Base-by-base conservation (phyloP, 2,888 invertebrate genomes). In the Trachelus iudaicus region DNA sequence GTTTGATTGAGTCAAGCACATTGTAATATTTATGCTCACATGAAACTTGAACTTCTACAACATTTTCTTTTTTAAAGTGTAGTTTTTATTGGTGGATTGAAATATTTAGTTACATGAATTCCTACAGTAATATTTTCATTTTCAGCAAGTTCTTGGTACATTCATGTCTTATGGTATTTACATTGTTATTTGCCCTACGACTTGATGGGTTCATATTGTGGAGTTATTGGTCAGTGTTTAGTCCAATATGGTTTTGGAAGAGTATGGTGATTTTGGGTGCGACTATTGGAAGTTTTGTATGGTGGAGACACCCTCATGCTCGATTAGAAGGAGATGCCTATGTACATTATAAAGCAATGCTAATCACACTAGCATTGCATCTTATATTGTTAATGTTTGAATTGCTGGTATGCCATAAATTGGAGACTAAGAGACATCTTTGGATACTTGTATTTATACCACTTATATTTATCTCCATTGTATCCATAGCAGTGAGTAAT, bases 241-340 rank as follows among this genome's bases (percentile, higher is more conserved):
- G 96, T 33, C 99, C 99, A 76, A 95, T 99, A 89, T 99, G 98
- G 98, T 95, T 98, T 85, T 99, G 99, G 98, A 99, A 99, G 91
- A 94, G 95, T 81, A 94, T 98, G 90, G 98, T 98, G 30, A 95
- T 99, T 69, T 89, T 95, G 77, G 99, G 99, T 79, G 98, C 98
- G 71, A 94, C 96, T 74, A 94, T 98, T 79, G 99, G 99, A 76
- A 97, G 97, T 85, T 96, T 97, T 89, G 96, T 98, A 31, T 99
- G 99, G 98, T 98, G 98, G 95, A 94, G 96, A 87, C 97, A 98
- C 93, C 99, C 99, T 75, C 98, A 98, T 89, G 98, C 98, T 92
- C 97, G 99, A 91, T 93, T 98, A 86, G 99, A 99, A 93, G 97
- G 97, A 84, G 98, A 98, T 93, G 97, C 98, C 11, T 98, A 98